A percentile compares a stretch with the other conserved stretches of the same genome.
phyloP scores from a whole-genome alignment of 2,797 vertebrate genomes.

The Crocodylus rhombifer region DNA sequence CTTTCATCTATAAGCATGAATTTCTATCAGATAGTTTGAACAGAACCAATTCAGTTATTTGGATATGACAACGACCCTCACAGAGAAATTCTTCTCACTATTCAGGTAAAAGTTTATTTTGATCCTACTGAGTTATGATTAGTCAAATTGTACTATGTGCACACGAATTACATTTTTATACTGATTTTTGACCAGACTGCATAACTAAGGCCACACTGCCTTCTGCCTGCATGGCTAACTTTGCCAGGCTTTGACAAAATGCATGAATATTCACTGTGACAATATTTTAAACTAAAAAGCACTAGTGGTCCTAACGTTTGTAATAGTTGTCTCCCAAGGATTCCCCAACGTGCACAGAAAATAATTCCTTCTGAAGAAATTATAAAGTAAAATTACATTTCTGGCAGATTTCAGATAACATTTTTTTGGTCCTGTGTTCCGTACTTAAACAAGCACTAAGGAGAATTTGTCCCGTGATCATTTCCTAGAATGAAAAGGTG shows the following conservation, averaged over 20 bases:
- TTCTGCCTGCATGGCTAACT: neutral
- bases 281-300: neutral
- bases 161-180: neutral
- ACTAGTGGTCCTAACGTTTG: neutral
- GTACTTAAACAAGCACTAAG: neutral
- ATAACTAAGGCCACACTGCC: neutral
- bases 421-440: neutral
- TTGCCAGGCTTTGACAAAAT: neutral
- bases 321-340: neutral
- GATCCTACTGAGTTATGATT: neutral
- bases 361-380: neutral
- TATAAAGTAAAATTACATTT: neutral
- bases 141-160: neutral
- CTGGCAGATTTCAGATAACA: neutral
- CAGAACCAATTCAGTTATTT: neutral
- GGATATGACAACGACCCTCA: neutral
- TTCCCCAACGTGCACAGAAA: neutral
- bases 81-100: neutral
- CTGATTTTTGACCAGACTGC: neutral
- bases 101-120: slow-evolving; percentile 9
- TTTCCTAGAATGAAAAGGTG: neutral
- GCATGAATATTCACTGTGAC: neutral
- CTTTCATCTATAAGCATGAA: neutral
- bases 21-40: slow-evolving; percentile 13
- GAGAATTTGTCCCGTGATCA: neutral